These are phyloP conservation scores for Spinus pinus DNA, from an alignment of 2,797 vertebrate genomes.

Conservation along the genomic window DNA sequence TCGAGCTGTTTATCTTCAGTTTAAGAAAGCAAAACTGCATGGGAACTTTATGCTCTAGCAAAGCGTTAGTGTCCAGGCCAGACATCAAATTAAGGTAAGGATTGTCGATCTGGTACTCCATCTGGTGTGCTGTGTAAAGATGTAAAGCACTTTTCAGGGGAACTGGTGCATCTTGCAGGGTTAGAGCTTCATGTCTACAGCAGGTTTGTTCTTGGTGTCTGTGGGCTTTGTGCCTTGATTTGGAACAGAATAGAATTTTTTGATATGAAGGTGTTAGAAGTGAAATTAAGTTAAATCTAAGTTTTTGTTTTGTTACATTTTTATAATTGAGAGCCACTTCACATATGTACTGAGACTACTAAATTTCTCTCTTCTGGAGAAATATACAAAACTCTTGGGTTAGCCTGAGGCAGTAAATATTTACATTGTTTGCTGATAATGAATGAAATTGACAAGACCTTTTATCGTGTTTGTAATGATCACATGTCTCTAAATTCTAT, in stretches of 20 bases:
- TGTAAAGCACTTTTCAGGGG: neutral
- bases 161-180: neutral
- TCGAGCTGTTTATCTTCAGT: neutral
- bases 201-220: neutral
- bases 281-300: neutral
- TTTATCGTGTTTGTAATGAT: neutral
- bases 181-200: accelerated
- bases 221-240: neutral
- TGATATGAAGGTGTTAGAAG: accelerated
- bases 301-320: neutral
- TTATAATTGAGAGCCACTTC: neutral
- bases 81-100: neutral
- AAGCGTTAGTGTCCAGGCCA: neutral
- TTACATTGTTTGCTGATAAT: neutral
- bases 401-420: neutral
- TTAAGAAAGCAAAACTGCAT: neutral
- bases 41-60: neutral
- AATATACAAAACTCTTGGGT: neutral
- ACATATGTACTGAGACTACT: neutral
- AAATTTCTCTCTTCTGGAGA: neutral
- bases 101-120: neutral
- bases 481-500: accelerated
- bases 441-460: neutral
- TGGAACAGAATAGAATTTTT: neutral
- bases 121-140: accelerated